Evolutionary conservation across 2,113 vertebrate genomes (phyloP).

Genomic region (Oostethus manadensis): DNA sequence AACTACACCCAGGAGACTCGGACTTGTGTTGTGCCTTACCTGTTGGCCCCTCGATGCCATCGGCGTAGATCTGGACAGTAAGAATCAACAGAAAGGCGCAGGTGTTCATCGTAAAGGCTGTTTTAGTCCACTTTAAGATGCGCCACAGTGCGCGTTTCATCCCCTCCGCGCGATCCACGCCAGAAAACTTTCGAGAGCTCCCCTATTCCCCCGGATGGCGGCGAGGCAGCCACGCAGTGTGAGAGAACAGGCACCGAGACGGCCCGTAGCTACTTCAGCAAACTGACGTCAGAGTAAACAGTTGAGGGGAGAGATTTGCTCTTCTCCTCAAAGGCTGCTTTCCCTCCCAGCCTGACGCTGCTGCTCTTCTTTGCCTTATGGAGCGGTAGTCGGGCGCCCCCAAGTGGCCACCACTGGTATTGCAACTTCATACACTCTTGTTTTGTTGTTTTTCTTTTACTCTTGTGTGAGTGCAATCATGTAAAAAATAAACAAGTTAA

Average conservation of each 20-base stretch:
- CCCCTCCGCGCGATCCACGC: slow-evolving; percentile 51
- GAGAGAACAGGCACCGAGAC: slow-evolving; percentile 58
- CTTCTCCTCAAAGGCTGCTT: slow-evolving; percentile 27
- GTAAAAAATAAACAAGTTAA: too few relatives aligned
- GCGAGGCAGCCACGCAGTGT: slow-evolving; percentile 48
- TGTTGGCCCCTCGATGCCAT: slow-evolving; percentile 78
- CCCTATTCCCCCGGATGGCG: slow-evolving; percentile 57
- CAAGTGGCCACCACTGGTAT: slow-evolving; percentile 47
- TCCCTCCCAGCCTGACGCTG: slow-evolving; percentile 26
- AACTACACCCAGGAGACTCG: slow-evolving; percentile 17
- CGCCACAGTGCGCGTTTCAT: slow-evolving; percentile 56
- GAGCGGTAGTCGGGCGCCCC: slow-evolving; percentile 59
- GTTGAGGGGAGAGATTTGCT: slow-evolving; percentile 65
- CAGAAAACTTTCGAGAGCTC: slow-evolving; percentile 39
- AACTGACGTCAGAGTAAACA: slow-evolving; percentile 80
- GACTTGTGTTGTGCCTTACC: slow-evolving; percentile 55
- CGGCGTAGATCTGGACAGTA: slow-evolving; percentile 74
- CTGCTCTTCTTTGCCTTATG: not conserved
- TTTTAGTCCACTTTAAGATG: slow-evolving; percentile 73
- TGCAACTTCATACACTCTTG: not conserved
- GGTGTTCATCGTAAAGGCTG: slow-evolving; percentile 71
- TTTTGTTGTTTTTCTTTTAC: too few relatives aligned
- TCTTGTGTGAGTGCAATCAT: too few relatives aligned
- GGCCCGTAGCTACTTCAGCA: slow-evolving; percentile 63
- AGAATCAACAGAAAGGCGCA: slow-evolving; percentile 73